A percentile compares a stretch with the other conserved stretches of the same genome.
These are phyloP conservation scores for Microplitis deprimator DNA, from an alignment of 2,888 invertebrate species.

Conservation along the genomic window DNA sequence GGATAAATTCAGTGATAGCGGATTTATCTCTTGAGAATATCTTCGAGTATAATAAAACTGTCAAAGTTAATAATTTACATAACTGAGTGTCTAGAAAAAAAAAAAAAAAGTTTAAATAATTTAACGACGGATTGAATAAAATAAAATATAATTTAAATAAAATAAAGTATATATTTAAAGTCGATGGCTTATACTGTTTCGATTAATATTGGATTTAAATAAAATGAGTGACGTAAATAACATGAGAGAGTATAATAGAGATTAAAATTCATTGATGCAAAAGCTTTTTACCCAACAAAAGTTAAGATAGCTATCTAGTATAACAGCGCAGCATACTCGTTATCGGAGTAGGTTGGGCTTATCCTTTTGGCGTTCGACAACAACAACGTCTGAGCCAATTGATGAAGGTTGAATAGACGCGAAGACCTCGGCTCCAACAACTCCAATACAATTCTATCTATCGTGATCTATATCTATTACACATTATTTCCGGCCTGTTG, in stretches of 20 bases:
- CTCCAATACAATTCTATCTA: constrained; percentile 46
- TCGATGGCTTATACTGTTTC: constrained; percentile 17
- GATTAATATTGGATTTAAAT: background rate
- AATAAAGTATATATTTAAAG: background rate
- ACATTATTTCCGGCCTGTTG: constrained; percentile 55
- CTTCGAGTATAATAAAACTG: background rate
- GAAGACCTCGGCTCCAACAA: constrained; percentile 23
- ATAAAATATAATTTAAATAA: background rate
- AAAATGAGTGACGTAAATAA: background rate
- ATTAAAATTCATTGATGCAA: constrained; percentile 4
- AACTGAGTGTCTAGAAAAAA: background rate
- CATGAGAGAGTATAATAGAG: background rate
- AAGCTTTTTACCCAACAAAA: background rate
- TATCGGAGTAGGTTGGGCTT: constrained; percentile 11
- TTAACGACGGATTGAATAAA: background rate
- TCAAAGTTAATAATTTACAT: constrained; percentile 26
- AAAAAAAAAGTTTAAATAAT: background rate
- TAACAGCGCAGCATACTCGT: background rate
- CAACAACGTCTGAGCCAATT: constrained; percentile 26
- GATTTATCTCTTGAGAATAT: constrained; percentile 1
- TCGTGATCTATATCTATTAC: constrained; percentile 50
- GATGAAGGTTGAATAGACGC: constrained; percentile 5
- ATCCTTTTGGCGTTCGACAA: constrained; percentile 13
- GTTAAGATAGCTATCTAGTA: background rate
- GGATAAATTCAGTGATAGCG: background rate